phyloP scores from a whole-genome alignment of 2,888 invertebrate species.

The Agelastica alni region DNA sequence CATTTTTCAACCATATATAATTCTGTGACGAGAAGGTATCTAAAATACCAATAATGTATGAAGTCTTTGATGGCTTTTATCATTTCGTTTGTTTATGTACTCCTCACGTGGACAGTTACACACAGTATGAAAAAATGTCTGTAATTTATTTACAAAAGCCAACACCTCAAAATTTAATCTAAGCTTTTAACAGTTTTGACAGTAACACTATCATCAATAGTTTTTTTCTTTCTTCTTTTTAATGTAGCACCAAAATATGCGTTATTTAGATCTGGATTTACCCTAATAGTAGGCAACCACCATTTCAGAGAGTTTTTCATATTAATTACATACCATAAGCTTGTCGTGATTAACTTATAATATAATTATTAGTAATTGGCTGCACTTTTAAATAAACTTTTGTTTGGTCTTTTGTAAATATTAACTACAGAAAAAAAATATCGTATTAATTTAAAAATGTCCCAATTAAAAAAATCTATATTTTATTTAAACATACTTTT shows the following conservation, averaged over 20 bases:
- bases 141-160: neutral
- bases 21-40: slow-evolving; percentile 70
- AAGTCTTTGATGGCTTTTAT: slow-evolving; percentile 51
- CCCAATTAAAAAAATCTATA: slow-evolving; percentile 21
- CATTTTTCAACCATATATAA: slow-evolving; percentile 74
- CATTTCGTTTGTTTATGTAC: slow-evolving; percentile 1
- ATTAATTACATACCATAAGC: too few species aligned
- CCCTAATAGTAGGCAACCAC: too few species aligned
- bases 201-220: neutral
- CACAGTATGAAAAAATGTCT: too few species aligned
- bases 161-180: neutral
- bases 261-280: neutral
- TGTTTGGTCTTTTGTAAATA: too few species aligned
- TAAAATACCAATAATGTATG: slow-evolving; percentile 69
- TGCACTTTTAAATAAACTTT: too few species aligned
- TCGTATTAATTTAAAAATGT: slow-evolving; percentile 10
- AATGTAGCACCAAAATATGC: neutral
- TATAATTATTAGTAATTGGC: too few species aligned
- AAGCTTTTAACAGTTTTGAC: too few species aligned
- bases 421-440: neutral
- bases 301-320: too few species aligned
- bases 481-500: slow-evolving; percentile 25
- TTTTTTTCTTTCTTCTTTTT: neutral
- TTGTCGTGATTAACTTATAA: too few species aligned
- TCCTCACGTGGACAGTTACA: neutral